These are phyloP conservation scores for Barbus barbus DNA, from an alignment of 2,113 vertebrate species.

Conservation along the genomic window DNA sequence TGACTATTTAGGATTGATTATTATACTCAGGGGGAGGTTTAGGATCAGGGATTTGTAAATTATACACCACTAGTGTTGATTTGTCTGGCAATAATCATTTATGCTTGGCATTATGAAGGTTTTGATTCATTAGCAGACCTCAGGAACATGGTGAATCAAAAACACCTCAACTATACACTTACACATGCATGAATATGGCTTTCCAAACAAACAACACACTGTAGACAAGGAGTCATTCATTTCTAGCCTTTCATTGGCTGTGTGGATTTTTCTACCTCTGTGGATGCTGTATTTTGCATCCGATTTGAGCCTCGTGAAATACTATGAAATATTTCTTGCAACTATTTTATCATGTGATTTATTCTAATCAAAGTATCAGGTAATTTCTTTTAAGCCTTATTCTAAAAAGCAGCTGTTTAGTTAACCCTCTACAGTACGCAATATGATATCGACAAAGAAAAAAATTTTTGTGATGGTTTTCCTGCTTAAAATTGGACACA, in stretches of 20 bases:
- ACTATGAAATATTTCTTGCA: background rate
- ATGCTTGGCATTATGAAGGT: background rate
- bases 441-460: too few relatives aligned
- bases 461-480: too few relatives aligned
- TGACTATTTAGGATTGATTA: constrained; percentile 2
- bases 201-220: background rate
- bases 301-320: background rate
- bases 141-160: background rate
- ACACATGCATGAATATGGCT: background rate
- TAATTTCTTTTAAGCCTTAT: too few relatives aligned
- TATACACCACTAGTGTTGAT: constrained; percentile 3
- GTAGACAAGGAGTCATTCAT: background rate
- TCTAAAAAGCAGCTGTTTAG: too few relatives aligned
- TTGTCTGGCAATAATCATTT: constrained; percentile 1
- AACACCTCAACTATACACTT: background rate
- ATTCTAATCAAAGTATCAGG: too few relatives aligned
- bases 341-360: too few relatives aligned
- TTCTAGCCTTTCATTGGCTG: background rate
- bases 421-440: too few relatives aligned
- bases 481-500: too few relatives aligned
- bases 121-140: background rate
- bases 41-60: background rate
- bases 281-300: background rate
- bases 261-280: background rate
- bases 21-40: background rate